Percentiles rank a stretch among this genome's conserved stretches.
Evolutionary conservation across 2,797 vertebrate species (phyloP).

Genomic region (Lutjanus campechanus): DNA sequence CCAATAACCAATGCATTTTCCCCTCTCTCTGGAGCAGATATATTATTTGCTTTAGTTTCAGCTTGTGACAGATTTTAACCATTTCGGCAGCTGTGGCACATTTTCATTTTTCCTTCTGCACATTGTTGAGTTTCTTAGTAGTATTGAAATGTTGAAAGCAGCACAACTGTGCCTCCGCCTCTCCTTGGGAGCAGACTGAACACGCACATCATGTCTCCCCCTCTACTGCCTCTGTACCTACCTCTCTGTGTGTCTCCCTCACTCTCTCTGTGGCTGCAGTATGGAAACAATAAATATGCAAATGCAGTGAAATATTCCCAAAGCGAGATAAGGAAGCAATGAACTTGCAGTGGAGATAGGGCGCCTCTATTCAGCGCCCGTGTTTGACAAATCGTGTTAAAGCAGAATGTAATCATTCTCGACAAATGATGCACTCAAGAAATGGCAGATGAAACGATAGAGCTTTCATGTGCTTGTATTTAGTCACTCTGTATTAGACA

Average conservation of each 20-base stretch:
- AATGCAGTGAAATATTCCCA: slow-evolving; percentile 67
- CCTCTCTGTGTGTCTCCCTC: slow-evolving; percentile 8
- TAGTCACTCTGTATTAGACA: slow-evolving; percentile 56
- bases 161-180: slow-evolving; percentile 14
- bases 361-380: slow-evolving; percentile 49
- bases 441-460: slow-evolving; percentile 67
- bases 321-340: slow-evolving; percentile 70
- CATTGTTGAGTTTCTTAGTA: background rate
- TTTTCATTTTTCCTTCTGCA: background rate
- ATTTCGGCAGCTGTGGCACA: background rate
- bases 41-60: background rate
- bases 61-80: slow-evolving; percentile 1
- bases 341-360: slow-evolving; percentile 58
- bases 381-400: slow-evolving; percentile 62
- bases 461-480: slow-evolving; percentile 58
- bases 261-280: slow-evolving; percentile 27
- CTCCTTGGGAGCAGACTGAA: slow-evolving; percentile 6
- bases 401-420: slow-evolving; percentile 67
- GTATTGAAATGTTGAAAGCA: background rate
- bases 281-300: slow-evolving; percentile 79
- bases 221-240: slow-evolving; percentile 3
- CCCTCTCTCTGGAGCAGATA: background rate
- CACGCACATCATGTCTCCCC: background rate
- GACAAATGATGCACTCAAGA: slow-evolving; percentile 70
- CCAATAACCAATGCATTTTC: too few relatives aligned